Percentiles rank a stretch among this genome's conserved stretches.
Evolutionary conservation across 2,888 invertebrate species (phyloP).

Genomic region (Drosophila nr. medialis): DNA sequence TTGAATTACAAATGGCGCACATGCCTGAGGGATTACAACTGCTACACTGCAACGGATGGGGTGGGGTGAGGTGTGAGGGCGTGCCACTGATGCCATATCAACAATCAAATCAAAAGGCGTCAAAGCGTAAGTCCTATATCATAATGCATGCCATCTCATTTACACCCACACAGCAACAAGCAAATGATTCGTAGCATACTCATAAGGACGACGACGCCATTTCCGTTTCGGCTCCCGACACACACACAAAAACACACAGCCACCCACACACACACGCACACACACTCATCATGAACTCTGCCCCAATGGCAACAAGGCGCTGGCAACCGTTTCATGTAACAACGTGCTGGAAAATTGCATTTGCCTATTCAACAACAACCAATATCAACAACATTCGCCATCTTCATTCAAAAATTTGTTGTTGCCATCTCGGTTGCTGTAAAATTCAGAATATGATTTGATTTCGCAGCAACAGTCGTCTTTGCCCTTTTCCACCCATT

Average conservation of each 20-base stretch:
- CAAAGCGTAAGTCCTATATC: constrained; percentile 66
- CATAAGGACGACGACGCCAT: constrained; percentile 22
- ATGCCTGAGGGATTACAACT: constrained; percentile 32
- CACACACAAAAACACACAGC: constrained; percentile 6
- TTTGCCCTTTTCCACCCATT: constrained; percentile 3
- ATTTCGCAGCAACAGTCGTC: constrained; percentile 45
- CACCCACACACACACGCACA: background rate
- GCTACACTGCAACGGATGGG: background rate
- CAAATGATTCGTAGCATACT: constrained; percentile 1
- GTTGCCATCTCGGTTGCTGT: constrained; percentile 35
- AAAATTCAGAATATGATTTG: constrained; percentile 78
- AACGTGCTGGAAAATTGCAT: constrained; percentile 74
- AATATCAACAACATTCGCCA: constrained; percentile 25
- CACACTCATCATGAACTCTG: background rate
- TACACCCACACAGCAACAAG: constrained; percentile 17
- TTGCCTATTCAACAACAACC: constrained; percentile 47
- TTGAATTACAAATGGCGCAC: constrained; percentile 76
- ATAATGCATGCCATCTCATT: constrained; percentile 64
- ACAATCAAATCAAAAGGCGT: constrained; percentile 80
- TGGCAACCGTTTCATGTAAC: constrained; percentile 69
- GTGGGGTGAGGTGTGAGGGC: constrained; percentile 7
- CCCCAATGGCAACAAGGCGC: constrained; percentile 38
- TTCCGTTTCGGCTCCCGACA: constrained; percentile 31
- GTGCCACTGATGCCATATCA: constrained; percentile 61
- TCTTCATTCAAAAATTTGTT: constrained; percentile 6